Percentiles rank a stretch among this genome's conserved stretches.
Evolutionary conservation across 2,797 vertebrate genomes (phyloP).

Genomic region (Iguana delicatissima): DNA sequence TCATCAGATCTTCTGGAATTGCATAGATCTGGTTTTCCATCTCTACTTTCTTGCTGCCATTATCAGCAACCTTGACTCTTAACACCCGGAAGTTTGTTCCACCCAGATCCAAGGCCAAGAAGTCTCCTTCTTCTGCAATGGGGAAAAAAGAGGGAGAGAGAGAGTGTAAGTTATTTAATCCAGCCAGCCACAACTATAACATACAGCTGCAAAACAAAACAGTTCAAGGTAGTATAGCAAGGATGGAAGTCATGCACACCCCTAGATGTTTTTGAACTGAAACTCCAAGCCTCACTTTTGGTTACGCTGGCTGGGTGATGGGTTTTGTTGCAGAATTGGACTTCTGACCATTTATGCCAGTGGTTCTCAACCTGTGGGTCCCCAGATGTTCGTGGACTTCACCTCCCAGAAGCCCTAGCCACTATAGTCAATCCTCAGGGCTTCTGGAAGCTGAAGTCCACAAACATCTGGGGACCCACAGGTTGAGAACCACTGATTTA

Average conservation of each 20-base stretch:
- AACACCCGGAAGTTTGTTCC: constrained; percentile 94
- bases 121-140: constrained; percentile 90
- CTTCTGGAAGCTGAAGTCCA: too few relatives aligned
- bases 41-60: constrained; percentile 90
- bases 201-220: neutral
- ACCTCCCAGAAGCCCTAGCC: too few relatives aligned
- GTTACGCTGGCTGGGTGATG: neutral
- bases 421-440: too few relatives aligned
- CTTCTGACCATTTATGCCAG: too few relatives aligned
- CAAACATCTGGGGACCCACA: too few relatives aligned
- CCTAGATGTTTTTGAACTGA: neutral
- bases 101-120: constrained; percentile 93
- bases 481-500: too few relatives aligned
- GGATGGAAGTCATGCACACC: neutral
- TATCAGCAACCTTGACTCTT: constrained; percentile 88
- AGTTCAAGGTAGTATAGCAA: neutral
- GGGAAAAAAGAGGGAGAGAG: neutral
- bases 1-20: constrained; percentile 93
- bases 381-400: too few relatives aligned
- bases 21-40: constrained; percentile 95
- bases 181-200: neutral
- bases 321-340: neutral
- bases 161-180: neutral
- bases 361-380: too few relatives aligned
- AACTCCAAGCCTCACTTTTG: neutral